Conservation (phyloP, 2,113 vertebrate genomes). For the Zonotrichia leucophrys region DNA sequence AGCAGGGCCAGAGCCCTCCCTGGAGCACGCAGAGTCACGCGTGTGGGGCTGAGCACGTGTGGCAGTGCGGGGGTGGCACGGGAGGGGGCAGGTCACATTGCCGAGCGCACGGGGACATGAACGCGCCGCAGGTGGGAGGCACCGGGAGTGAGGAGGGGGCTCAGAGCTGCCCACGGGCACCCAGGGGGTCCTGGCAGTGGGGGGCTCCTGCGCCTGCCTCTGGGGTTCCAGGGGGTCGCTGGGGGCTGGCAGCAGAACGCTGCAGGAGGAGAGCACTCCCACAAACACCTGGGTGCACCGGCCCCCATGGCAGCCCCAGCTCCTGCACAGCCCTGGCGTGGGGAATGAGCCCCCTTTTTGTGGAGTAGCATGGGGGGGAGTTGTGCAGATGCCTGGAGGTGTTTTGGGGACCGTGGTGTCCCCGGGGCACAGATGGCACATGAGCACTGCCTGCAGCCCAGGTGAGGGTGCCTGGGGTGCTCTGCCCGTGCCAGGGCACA, state of each 20-base stretch:
- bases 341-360: fast-evolving
- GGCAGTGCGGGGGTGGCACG: background rate
- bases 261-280: background rate
- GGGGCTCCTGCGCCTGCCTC: background rate
- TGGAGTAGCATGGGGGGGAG: background rate
- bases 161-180: background rate
- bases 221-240: background rate
- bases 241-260: background rate
- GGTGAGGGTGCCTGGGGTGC: background rate
- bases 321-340: fast-evolving
- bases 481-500: background rate
- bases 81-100: constrained; percentile 17
- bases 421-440: background rate
- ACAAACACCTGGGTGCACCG: fast-evolving
- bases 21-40: background rate
- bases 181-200: fast-evolving
- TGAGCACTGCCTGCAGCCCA: fast-evolving
- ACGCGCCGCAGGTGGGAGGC: background rate
- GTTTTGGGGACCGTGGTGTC: background rate
- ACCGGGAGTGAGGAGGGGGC: background rate
- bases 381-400: fast-evolving
- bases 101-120: background rate
- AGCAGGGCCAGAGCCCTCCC: background rate
- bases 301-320: background rate
- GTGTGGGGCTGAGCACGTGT: constrained; percentile 3